Percentiles rank a stretch among this genome's conserved stretches.
Evolutionary conservation across 2,797 vertebrate species (phyloP).

Genomic region (Columba guinea): DNA sequence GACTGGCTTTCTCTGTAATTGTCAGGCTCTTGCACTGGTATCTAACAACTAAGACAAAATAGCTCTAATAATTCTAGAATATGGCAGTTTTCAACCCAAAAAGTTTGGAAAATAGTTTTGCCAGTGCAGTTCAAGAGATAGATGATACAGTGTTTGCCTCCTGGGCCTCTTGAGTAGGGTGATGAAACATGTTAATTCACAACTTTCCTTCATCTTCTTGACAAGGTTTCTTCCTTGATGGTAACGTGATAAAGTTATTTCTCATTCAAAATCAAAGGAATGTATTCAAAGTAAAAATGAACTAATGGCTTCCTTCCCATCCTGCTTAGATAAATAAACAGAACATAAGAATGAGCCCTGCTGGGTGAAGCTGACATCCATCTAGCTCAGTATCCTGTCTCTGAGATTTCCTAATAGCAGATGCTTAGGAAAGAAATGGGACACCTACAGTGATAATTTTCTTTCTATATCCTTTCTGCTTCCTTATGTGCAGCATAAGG

Average conservation of each 20-base stretch:
- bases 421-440: neutral
- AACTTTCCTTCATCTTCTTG: neutral
- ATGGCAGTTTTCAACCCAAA: neutral
- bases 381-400: neutral
- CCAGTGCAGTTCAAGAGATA: neutral
- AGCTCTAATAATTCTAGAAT: neutral
- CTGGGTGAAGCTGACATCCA: neutral
- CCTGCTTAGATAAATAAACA: constrained; percentile 28
- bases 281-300: neutral
- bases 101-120: neutral
- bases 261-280: constrained; percentile 17
- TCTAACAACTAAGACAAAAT: neutral
- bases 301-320: neutral
- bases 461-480: neutral
- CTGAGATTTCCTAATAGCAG: neutral
- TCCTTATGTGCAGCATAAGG: neutral
- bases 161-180: neutral
- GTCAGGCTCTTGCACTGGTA: neutral
- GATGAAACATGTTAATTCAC: neutral
- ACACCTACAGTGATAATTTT: neutral
- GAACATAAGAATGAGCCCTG: neutral
- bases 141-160: neutral
- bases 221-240: neutral
- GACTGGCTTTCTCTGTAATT: neutral
- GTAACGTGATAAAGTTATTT: neutral